Percentiles rank a stretch among this genome's conserved stretches.
These are phyloP conservation scores for Neodontobutis hainanensis DNA, from an alignment of 2,113 vertebrate genomes.

Conservation along the genomic window DNA sequence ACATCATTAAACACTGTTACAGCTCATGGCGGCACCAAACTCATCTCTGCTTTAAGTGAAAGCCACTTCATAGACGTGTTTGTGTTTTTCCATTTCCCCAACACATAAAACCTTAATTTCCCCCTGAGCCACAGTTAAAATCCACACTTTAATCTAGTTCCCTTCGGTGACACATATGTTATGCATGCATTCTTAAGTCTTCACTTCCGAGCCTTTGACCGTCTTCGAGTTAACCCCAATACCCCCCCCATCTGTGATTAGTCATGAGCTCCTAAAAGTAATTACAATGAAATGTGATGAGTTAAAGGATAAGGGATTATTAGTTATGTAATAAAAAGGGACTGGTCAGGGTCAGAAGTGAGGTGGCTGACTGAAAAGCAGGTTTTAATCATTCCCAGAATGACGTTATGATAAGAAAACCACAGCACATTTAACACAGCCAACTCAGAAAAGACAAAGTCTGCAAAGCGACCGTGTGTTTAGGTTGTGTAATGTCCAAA, in stretches of 20 bases:
- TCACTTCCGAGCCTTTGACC: conserved; percentile 49
- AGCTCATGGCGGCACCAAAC: not conserved
- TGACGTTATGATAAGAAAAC: not conserved
- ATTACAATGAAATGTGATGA: conserved; percentile 44
- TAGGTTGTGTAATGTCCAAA: not conserved
- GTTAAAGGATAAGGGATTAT: conserved; percentile 7
- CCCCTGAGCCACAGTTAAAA: conserved; percentile 26
- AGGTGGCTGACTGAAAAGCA: conserved; percentile 22
- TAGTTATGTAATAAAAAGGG: conserved; percentile 26
- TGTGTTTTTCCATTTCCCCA: conserved; percentile 19
- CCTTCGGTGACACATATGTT: conserved; percentile 45
- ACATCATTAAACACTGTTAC: not conserved
- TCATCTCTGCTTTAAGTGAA: conserved; percentile 2
- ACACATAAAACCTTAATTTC: conserved; percentile 40
- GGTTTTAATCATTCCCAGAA: conserved; percentile 37
- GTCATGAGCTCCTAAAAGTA: conserved; percentile 44
- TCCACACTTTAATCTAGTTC: conserved; percentile 53
- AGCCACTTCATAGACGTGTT: conserved; percentile 22
- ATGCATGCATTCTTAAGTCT: conserved; percentile 34
- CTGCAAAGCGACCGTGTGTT: not conserved
- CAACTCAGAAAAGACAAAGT: not conserved
- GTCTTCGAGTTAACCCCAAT: conserved; percentile 44
- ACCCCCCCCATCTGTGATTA: conserved; percentile 55
- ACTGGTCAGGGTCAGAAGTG: conserved; percentile 11
- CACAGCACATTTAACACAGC: not conserved